Conservation (phyloP, 2,797 vertebrate genomes). For the Poecilia wingei region DNA sequence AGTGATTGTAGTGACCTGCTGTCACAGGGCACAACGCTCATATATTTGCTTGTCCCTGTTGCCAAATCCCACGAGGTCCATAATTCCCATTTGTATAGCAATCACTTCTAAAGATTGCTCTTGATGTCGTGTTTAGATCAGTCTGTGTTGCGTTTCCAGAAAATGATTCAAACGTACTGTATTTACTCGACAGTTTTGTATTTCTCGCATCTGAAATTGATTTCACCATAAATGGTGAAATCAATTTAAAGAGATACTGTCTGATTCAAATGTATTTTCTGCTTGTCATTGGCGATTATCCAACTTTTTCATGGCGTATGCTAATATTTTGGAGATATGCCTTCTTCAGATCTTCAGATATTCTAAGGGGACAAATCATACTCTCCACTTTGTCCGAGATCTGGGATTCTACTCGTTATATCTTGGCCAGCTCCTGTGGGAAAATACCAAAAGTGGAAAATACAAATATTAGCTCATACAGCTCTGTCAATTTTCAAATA, state of each 20-base stretch:
- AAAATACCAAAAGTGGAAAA: constrained; percentile 22
- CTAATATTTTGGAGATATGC: background rate
- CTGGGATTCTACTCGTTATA: background rate
- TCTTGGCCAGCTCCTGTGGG: constrained; percentile 20
- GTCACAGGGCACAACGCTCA: background rate
- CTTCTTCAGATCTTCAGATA: background rate
- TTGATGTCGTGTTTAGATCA: background rate
- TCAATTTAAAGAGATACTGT: background rate
- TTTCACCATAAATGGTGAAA: background rate
- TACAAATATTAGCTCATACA: background rate
- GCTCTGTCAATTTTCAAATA: background rate
- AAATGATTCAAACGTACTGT: background rate
- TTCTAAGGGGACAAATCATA: background rate
- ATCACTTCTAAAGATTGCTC: background rate
- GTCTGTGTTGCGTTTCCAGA: background rate
- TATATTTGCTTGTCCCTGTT: background rate
- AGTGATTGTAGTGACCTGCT: background rate
- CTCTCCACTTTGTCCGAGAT: background rate
- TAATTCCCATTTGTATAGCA: background rate
- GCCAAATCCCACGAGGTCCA: background rate
- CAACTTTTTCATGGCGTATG: background rate
- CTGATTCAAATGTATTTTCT: background rate
- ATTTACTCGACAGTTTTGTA: background rate
- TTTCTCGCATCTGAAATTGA: background rate
- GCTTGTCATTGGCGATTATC: background rate